These are phyloP conservation scores for Drosophila subsilvestris DNA, from an alignment of 2,888 invertebrate species.

Conservation along the genomic window DNA sequence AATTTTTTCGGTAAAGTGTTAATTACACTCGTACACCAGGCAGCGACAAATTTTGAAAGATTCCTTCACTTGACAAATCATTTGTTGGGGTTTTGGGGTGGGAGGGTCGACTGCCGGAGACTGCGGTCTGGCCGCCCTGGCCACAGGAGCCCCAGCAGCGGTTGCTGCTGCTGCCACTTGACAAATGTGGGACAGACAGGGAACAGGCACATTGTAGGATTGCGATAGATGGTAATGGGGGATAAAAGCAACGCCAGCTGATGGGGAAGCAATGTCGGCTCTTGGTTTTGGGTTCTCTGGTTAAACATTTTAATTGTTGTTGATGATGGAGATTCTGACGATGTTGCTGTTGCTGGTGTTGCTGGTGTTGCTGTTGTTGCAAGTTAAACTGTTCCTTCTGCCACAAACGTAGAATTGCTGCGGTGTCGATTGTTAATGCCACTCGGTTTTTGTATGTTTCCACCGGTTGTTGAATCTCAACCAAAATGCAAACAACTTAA, in stretches of 20 bases:
- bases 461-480: too few species aligned
- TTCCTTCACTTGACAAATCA: conserved; percentile 58
- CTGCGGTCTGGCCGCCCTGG: conserved; percentile 13
- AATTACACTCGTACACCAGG: conserved; percentile 57
- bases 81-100: conserved; percentile 22
- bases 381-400: neutral
- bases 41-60: conserved; percentile 66
- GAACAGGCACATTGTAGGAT: neutral
- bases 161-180: conserved; percentile 7
- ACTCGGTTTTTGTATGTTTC: neutral
- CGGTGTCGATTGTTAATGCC: conserved; percentile 27
- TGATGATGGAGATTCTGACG: conserved; percentile 33
- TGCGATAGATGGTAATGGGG: conserved; percentile 2
- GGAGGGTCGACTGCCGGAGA: neutral
- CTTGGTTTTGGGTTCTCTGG: neutral
- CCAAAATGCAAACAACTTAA: neutral
- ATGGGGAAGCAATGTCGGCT: conserved; percentile 28
- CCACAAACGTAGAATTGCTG: conserved; percentile 13
- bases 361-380: conserved; percentile 23
- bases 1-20: conserved; percentile 64
- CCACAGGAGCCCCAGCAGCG: conserved; percentile 15
- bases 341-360: conserved; percentile 29
- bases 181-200: conserved; percentile 25
- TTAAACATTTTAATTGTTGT: conserved; percentile 29
- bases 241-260: conserved; percentile 12